These are phyloP conservation scores for Synergus laeviventris DNA, from an alignment of 2,888 invertebrate genomes.

Conservation along the genomic window DNA sequence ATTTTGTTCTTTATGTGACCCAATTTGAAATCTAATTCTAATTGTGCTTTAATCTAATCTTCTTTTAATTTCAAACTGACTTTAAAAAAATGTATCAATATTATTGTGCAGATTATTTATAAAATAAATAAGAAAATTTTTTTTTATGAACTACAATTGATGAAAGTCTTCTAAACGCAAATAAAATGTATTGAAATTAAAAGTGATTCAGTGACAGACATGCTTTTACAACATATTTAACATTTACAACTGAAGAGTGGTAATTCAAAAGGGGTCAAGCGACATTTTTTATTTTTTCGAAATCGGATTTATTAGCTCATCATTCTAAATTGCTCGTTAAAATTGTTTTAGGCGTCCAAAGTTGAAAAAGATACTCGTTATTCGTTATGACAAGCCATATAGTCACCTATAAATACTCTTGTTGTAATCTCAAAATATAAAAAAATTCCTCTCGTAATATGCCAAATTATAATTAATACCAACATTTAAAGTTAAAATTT, in stretches of 20 bases:
- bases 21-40: background rate
- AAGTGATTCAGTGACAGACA: background rate
- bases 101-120: background rate
- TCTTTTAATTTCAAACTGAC: background rate
- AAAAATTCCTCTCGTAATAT: no score
- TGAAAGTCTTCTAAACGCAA: background rate
- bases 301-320: no score
- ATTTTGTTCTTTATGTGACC: background rate
- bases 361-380: no score
- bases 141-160: background rate
- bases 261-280: no score
- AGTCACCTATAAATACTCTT: no score
- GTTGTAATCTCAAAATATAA: no score
- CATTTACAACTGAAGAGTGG: background rate
- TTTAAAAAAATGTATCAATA: background rate
- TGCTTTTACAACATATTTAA: background rate
- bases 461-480: no score
- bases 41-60: background rate
- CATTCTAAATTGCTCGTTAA: no score
- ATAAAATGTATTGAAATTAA: background rate
- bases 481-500: no score
- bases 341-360: no score
- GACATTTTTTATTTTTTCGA: no score
- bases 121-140: background rate
- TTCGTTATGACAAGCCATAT: no score